Evolutionary conservation across 2,113 vertebrate genomes (phyloP), one percentile per base, ranked within the genome.

Genomic region (Zosterops borbonicus): DNA sequence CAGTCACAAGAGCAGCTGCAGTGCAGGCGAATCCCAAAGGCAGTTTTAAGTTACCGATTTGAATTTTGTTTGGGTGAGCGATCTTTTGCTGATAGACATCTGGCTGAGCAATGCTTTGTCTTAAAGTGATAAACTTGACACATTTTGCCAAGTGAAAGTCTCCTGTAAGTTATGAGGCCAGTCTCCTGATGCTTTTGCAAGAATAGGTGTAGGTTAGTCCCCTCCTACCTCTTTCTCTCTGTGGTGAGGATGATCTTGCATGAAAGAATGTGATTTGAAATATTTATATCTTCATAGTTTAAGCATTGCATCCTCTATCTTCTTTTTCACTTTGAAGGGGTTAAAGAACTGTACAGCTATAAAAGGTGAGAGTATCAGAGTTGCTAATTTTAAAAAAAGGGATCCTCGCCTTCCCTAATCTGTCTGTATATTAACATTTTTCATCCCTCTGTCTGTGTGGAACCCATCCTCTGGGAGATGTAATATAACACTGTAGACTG

Each of bases 1-100:
- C 77, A 94, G 78, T 93, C 74, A 28, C 16, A 89, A 56, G 62
- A 85, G 49, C n/a, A 89, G 21, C 84, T 94, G 85, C 92, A 90
- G 88, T 85, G 78, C 94, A 83, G 78, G 41, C 44, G 79, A 83
- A 76, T 65, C 46, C 37, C 41, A 83, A 83, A 91, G 50, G 44
- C 23, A 65, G 50, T 28, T 50, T 52, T 31, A 83, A 88, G 49
- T 89, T 93, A 16, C 59, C 44, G 59, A 23, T 80, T 39, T 41
- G 31, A 47, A 33, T 90, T 92, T 73, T 69, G 12, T 90, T 68
- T 71, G 52, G 68, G 11, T 75, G 56, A 62, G 42, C 47, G 52
- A 33, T 78, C 31, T 78, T 87, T 71, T 49, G 37, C 41, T 76
- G 56, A 12, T 90, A 53, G 37, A 68, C 4, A 25, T 25, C 62